A percentile compares a stretch with the other conserved stretches of the same genome.
Evolutionary conservation across 2,113 vertebrate species (phyloP).

Genomic region (Oreocharis arfaki): DNA sequence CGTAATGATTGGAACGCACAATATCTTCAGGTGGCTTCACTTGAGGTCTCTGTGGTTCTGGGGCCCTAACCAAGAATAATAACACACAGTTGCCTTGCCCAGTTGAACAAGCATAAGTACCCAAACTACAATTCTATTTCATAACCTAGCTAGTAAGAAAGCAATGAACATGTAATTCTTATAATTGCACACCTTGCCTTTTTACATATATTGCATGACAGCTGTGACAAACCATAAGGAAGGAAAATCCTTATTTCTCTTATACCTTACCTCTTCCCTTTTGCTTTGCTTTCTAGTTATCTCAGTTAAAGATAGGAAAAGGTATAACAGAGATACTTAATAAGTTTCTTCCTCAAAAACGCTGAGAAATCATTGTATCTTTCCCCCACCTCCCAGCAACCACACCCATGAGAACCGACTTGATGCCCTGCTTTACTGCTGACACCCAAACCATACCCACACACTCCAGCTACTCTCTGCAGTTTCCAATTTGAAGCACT

Average conservation of each 20-base stretch:
- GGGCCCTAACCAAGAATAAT: slow-evolving; percentile 70
- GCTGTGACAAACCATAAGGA: not conserved
- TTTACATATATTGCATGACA: not conserved
- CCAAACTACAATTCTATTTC: not conserved
- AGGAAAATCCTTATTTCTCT: not conserved
- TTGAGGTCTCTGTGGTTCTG: slow-evolving; percentile 94
- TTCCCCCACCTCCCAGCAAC: not conserved
- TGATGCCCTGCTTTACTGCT: not conserved
- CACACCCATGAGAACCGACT: not conserved
- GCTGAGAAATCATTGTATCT: not conserved
- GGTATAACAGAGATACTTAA: not conserved
- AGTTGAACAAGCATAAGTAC: not conserved
- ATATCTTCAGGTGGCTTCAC: slow-evolving; percentile 84
- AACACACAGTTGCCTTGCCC: not conserved
- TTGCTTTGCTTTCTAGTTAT: not conserved
- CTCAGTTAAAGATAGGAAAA: not conserved
- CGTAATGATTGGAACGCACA: slow-evolving; percentile 88
- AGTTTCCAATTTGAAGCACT: not conserved
- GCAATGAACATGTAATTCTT: fast-evolving
- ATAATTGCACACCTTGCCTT: not conserved
- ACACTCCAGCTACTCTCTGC: not conserved
- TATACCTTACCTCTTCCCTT: not conserved
- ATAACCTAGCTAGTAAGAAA: not conserved
- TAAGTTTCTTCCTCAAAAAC: not conserved
- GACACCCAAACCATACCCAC: not conserved